Conservation (phyloP, 1,140 invertebrate genomes). For the Ceratoteleas bidentatus region DNA sequence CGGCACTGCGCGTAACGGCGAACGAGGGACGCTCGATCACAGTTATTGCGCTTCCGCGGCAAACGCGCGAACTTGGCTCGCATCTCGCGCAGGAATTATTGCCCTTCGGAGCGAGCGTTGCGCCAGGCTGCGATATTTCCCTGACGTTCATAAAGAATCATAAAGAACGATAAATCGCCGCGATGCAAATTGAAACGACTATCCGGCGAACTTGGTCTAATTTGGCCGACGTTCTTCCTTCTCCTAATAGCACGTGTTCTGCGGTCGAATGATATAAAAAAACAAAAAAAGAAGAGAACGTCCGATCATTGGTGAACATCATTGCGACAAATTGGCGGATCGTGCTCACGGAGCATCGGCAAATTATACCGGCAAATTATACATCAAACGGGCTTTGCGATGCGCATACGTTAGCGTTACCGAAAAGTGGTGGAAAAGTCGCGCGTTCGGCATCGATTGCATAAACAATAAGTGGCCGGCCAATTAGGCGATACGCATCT, state of each 20-base stretch:
- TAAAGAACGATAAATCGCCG: neutral
- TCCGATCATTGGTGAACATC: conserved; percentile 67
- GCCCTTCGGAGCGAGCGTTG: conserved; percentile 1
- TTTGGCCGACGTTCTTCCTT: too few species aligned
- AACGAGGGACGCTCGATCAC: conserved; percentile 40
- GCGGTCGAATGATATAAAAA: neutral
- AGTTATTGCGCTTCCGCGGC: conserved; percentile 16
- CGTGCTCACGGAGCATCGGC: conserved; percentile 70
- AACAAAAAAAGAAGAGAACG: conserved; percentile 27
- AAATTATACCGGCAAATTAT: conserved; percentile 68
- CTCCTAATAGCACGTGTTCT: too few species aligned
- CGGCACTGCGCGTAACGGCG: conserved; percentile 24
- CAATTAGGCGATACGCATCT: conserved; percentile 36
- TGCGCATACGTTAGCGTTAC: conserved; percentile 65
- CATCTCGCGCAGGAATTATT: conserved; percentile 10
- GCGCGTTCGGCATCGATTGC: neutral
- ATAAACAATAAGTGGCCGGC: conserved; percentile 14
- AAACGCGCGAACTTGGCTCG: conserved; percentile 23
- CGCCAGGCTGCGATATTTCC: neutral
- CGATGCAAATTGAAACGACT: too few species aligned
- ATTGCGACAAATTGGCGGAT: conserved; percentile 74
- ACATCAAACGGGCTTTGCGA: conserved; percentile 70
- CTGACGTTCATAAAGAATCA: neutral
- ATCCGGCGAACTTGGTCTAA: too few species aligned
- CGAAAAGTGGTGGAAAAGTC: conserved; percentile 3